Percentiles rank a stretch among this genome's conserved stretches.
phyloP scores from a whole-genome alignment of 2,797 vertebrate genomes.

The Zenarchopterus dispar region DNA sequence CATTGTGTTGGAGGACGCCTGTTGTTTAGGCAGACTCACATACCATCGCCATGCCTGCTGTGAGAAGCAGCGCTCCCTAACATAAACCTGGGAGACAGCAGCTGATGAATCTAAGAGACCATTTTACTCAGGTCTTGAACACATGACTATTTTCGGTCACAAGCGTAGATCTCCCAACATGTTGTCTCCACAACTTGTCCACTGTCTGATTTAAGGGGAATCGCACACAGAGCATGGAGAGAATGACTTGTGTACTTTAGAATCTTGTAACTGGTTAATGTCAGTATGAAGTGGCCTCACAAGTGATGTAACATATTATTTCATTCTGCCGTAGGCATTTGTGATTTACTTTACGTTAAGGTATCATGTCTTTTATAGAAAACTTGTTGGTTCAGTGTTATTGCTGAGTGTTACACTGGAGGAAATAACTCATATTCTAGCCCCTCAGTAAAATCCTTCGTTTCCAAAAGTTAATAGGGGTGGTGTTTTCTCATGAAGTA shows the following conservation, averaged over 20 bases:
- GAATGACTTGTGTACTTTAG: constrained; percentile 7
- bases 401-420: no score
- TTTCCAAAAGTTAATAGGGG: constrained; percentile 31
- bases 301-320: not conserved
- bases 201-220: constrained; percentile 31
- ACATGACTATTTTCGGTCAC: constrained; percentile 87
- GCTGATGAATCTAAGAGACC: constrained; percentile 62
- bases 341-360: no score
- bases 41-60: constrained; percentile 43
- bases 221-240: constrained; percentile 37
- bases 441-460: constrained; percentile 3
- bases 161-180: constrained; percentile 43
- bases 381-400: no score
- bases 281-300: constrained; percentile 9
- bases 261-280: constrained; percentile 31
- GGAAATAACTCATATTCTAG: constrained; percentile 3
- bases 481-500: constrained; percentile 12
- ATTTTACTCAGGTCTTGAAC: constrained; percentile 49
- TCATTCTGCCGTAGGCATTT: not conserved
- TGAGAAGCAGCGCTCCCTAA: constrained; percentile 52
- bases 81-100: constrained; percentile 77
- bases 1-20: constrained; percentile 33
- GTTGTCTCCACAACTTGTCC: constrained; percentile 33
- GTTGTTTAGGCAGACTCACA: constrained; percentile 46
- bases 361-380: no score